Conservation (phyloP, 2,113 vertebrate genomes). For the Illadopsis cleaveri region DNA sequence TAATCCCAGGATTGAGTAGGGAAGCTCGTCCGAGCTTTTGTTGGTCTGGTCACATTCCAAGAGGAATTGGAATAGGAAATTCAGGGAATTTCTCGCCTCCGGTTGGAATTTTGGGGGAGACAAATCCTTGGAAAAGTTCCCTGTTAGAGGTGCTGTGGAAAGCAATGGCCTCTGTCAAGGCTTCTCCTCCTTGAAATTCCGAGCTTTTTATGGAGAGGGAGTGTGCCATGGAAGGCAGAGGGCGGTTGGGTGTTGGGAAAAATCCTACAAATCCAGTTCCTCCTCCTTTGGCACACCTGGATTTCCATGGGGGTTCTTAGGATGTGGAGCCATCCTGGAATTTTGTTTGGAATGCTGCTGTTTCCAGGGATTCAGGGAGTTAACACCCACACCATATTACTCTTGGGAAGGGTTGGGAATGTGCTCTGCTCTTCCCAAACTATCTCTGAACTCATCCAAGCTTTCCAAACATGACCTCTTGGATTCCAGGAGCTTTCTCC, state of each 20-base stretch:
- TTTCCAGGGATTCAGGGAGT: background rate
- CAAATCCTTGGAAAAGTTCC: background rate
- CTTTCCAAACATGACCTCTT: accelerated
- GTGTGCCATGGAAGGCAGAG: background rate
- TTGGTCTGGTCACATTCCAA: background rate
- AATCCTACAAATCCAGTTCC: background rate
- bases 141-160: accelerated
- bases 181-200: background rate
- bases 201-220: background rate
- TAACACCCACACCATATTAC: accelerated
- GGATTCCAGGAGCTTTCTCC: background rate
- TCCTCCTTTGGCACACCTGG: background rate
- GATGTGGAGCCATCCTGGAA: accelerated
- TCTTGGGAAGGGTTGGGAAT: background rate
- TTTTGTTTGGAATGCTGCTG: background rate
- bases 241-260: background rate
- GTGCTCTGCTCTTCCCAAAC: background rate
- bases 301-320: background rate
- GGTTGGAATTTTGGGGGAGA: background rate
- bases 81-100: background rate
- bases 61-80: background rate
- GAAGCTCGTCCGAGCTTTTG: background rate
- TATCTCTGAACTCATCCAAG: background rate
- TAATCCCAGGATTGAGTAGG: background rate
- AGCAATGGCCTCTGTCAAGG: background rate